Evolutionary conservation across 1,140 invertebrate species (phyloP).

Genomic region (Proctacanthus coquilletti): DNA sequence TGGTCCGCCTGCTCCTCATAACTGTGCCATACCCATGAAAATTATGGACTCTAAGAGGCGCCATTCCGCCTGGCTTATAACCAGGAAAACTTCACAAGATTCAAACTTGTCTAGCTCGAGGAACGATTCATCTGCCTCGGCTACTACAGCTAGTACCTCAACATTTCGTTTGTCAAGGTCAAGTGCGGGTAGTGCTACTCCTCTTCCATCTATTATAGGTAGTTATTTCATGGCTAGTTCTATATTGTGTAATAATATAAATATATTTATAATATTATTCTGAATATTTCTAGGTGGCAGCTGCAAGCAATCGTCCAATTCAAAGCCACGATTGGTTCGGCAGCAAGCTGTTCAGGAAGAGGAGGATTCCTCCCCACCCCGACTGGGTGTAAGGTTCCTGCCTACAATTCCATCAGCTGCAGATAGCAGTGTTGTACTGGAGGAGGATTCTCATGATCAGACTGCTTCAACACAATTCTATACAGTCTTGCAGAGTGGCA

Average conservation of each 20-base stretch:
- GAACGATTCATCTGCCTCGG: conserved; percentile 74
- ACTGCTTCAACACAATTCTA: conserved; percentile 7
- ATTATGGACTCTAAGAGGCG: conserved; percentile 51
- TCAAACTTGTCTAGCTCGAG: conserved; percentile 73
- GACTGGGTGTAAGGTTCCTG: conserved; percentile 48
- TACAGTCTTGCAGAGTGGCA: conserved; percentile 2
- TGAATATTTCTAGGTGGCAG: not conserved
- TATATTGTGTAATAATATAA: no score
- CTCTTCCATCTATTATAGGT: conserved; percentile 25
- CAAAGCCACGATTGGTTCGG: conserved; percentile 54
- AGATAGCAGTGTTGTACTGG: conserved; percentile 57
- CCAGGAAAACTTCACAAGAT: conserved; percentile 76
- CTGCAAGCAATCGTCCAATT: conserved; percentile 19
- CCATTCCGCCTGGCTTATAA: conserved; percentile 73
- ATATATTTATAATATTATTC: no score
- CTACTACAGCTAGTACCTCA: conserved; percentile 66
- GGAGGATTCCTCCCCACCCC: conserved; percentile 40
- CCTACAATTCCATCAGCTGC: conserved; percentile 70
- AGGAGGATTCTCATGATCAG: conserved; percentile 37
- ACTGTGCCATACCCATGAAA: conserved; percentile 56
- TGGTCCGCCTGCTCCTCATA: conserved; percentile 48
- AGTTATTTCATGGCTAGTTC: no score
- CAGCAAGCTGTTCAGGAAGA: conserved; percentile 59
- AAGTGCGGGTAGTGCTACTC: conserved; percentile 41
- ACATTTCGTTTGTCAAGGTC: conserved; percentile 70